Base-by-base conservation (phyloP, 2,113 vertebrate genomes). In the Aix galericulata region DNA sequence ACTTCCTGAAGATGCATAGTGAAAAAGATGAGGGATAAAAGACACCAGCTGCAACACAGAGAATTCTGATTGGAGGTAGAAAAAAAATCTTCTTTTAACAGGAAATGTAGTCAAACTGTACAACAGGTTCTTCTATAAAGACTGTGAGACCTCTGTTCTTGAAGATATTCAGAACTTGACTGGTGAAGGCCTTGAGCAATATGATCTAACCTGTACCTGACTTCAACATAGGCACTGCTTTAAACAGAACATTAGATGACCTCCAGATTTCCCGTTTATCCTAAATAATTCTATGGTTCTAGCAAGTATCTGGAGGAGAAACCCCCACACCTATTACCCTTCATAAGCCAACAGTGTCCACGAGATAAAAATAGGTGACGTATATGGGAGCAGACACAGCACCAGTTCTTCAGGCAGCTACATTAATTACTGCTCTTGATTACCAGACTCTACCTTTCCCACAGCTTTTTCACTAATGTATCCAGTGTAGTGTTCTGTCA, bases 361-460 rank as follows among this genome's bases (percentile, higher is more conserved):
- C 36, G 64, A 32, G 58, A 25, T 88, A 52, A 23, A n/a, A 56
- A 9, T 7, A 31, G n/a, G 42, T 11, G 55, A 40, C 25, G 4
- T 6, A 12, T 12, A 9, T 29, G 34, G 27, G 32, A 40, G 15
- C 5, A 68, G 58, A 60, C 16, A 29, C 0, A 0, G 17, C 14
- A 67, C 18, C 31, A 52, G 32, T 23, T 74, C 72, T 78, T 27
- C 63, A 62, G n/a, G 8, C 17, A 66, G 32, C 27, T 31, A 6
- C 1, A 6, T 82, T 32, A 27, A 11, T 27, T 8, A 0, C 66
- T 73, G 48, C 53, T 67, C 8, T 16, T 64, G 23, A 2, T 34
- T 60, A 31, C 64, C 46, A 72, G 31, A 31, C 55, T 44, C 76
- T 14, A 8, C 13, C 23, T 27, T 34, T n/a, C 7, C 23, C 13